phyloP scores from a whole-genome alignment of 2,113 vertebrate species.

The Glaucidium brasilianum region DNA sequence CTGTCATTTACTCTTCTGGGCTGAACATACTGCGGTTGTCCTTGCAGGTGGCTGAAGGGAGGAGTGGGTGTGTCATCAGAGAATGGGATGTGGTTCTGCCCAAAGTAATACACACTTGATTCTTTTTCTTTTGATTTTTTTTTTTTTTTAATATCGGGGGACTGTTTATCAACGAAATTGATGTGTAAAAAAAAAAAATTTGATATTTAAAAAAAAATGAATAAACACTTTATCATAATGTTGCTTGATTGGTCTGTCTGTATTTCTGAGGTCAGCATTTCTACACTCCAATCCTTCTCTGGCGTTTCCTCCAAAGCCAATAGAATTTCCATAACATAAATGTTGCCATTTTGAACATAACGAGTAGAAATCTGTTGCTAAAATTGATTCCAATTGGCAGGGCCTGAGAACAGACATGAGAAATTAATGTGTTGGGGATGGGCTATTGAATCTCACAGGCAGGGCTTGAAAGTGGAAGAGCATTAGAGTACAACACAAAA shows the following conservation, averaged over 20 bases:
- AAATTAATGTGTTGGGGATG: background rate
- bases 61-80: constrained; percentile 23
- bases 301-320: background rate
- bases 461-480: background rate
- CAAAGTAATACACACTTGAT: constrained; percentile 50
- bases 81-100: constrained; percentile 68
- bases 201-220: constrained; percentile 61
- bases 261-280: background rate
- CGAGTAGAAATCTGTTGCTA: background rate
- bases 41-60: constrained; percentile 1
- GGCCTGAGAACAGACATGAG: background rate
- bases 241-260: constrained; percentile 6
- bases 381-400: background rate
- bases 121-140: constrained; percentile 13
- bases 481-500: background rate
- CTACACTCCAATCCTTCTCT: background rate
- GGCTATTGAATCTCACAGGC: background rate
- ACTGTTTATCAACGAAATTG: constrained; percentile 55
- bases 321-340: background rate
- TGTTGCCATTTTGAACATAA: background rate
- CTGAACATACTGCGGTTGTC: background rate
- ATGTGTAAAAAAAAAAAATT: constrained; percentile 55
- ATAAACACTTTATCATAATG: constrained; percentile 66
- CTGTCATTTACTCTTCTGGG: constrained; percentile 55
- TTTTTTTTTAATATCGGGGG: constrained; percentile 34